Percentiles rank a stretch among this genome's conserved stretches.
These are phyloP conservation scores for Gallinago media DNA, from an alignment of 2,113 vertebrate species.

Conservation along the genomic window DNA sequence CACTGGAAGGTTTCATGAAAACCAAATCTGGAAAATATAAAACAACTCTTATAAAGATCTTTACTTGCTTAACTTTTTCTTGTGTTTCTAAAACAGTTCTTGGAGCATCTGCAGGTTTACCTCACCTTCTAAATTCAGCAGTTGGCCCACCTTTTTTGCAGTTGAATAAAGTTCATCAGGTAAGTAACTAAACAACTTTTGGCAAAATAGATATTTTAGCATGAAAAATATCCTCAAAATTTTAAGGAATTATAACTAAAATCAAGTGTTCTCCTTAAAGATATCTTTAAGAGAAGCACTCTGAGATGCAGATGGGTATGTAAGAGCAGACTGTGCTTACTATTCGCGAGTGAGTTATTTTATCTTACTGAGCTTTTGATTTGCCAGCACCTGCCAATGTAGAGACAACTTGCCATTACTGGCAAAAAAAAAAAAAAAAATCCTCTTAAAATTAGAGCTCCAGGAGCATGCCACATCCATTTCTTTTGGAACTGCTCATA, in stretches of 20 bases:
- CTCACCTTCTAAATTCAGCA: conserved; percentile 86
- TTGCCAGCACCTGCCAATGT: neutral
- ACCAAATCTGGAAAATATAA: neutral
- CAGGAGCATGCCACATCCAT: neutral
- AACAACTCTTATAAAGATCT: neutral
- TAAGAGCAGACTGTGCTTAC: neutral
- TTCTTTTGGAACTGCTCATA: neutral
- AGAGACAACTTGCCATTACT: neutral
- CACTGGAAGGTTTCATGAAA: neutral
- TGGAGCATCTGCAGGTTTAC: conserved; percentile 82
- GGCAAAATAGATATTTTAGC: neutral
- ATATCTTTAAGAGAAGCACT: neutral
- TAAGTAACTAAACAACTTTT: conserved; percentile 35
- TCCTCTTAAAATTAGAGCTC: neutral
- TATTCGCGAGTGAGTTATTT: neutral
- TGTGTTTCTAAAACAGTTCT: conserved; percentile 81
- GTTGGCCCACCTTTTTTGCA: conserved; percentile 88
- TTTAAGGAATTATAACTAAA: neutral
- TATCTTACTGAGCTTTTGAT: neutral
- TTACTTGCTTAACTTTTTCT: neutral
- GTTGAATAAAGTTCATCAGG: conserved; percentile 93
- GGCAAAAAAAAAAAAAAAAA: neutral
- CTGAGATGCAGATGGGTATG: neutral
- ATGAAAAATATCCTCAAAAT: neutral
- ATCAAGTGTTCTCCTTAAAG: neutral